These are phyloP conservation scores for Vulpes lagopus DNA, from an alignment of 2,113 vertebrate species.

Conservation along the genomic window DNA sequence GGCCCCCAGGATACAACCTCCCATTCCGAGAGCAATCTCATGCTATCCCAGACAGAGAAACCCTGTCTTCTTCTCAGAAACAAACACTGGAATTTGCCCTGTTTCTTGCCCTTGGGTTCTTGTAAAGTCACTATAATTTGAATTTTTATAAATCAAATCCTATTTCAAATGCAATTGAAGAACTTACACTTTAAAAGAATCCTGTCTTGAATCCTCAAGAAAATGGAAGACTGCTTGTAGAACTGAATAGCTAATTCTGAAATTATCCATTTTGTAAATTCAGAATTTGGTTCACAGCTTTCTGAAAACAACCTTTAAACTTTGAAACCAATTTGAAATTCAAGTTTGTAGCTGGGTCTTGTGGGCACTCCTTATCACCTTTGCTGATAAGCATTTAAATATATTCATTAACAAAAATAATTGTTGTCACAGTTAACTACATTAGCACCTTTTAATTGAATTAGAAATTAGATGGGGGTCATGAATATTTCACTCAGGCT, in stretches of 20 bases:
- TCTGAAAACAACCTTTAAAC: conserved; percentile 77
- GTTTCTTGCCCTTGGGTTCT: conserved; percentile 68
- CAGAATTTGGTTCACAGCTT: conserved; percentile 63
- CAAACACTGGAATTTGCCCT: conserved; percentile 4
- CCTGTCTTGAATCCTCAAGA: conserved; percentile 65
- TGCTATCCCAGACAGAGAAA: conserved; percentile 1
- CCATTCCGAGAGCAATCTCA: neutral
- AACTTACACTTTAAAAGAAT: conserved; percentile 70
- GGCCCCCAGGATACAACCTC: neutral
- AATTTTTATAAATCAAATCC: conserved; percentile 78
- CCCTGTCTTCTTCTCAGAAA: conserved; percentile 10
- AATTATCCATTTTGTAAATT: conserved; percentile 72
- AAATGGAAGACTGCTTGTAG: conserved; percentile 55
- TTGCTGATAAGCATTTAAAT: conserved; percentile 83
- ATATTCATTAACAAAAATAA: conserved; percentile 85
- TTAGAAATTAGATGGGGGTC: conserved; percentile 82
- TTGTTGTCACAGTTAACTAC: conserved; percentile 83
- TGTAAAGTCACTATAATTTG: conserved; percentile 71
- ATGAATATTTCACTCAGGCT: conserved; percentile 82
- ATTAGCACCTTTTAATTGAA: conserved; percentile 84
- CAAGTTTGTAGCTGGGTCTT: conserved; percentile 72
- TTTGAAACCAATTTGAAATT: conserved; percentile 78
- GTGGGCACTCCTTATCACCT: conserved; percentile 77
- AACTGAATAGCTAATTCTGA: conserved; percentile 69
- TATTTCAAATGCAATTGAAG: conserved; percentile 67